A percentile compares a stretch with the other conserved stretches of the same genome.
Conservation (phyloP, 2,888 invertebrate species). For the Tryphoninae sp. region DNA sequence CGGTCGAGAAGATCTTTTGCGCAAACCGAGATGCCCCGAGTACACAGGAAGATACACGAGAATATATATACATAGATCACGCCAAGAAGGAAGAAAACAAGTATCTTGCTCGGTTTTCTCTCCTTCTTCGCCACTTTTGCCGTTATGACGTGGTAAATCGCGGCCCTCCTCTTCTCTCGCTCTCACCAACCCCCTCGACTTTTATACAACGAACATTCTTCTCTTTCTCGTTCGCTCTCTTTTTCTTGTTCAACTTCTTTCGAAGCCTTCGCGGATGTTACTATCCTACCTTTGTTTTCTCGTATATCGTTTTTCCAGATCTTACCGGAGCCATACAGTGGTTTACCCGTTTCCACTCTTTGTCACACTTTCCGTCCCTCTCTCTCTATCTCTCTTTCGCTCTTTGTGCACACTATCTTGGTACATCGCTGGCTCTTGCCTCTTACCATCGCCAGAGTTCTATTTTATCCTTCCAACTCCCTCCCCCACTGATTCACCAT, state of each 20-base stretch:
- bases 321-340: conserved; percentile 18
- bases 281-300: conserved; percentile 57
- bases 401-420: conserved; percentile 18
- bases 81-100: conserved; percentile 48
- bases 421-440: conserved; percentile 35
- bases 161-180: conserved; percentile 58
- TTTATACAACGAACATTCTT: conserved; percentile 17
- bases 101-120: conserved; percentile 55
- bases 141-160: conserved; percentile 61
- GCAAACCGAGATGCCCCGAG: conserved; percentile 33
- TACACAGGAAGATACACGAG: conserved; percentile 36
- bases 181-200: conserved; percentile 54
- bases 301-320: conserved; percentile 49
- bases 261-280: conserved; percentile 57
- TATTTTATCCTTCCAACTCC: conserved; percentile 14
- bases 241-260: conserved; percentile 39
- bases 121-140: conserved; percentile 45
- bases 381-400: conserved; percentile 24
- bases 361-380: conserved; percentile 18
- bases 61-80: conserved; percentile 3
- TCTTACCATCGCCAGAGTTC: conserved; percentile 28
- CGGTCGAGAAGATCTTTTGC: conserved; percentile 26
- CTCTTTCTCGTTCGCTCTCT: conserved; percentile 8
- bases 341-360: not conserved
- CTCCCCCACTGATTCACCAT: not conserved